Evolutionary conservation across 1,140 invertebrate species (phyloP).

Genomic region (Cephus cinctus): DNA sequence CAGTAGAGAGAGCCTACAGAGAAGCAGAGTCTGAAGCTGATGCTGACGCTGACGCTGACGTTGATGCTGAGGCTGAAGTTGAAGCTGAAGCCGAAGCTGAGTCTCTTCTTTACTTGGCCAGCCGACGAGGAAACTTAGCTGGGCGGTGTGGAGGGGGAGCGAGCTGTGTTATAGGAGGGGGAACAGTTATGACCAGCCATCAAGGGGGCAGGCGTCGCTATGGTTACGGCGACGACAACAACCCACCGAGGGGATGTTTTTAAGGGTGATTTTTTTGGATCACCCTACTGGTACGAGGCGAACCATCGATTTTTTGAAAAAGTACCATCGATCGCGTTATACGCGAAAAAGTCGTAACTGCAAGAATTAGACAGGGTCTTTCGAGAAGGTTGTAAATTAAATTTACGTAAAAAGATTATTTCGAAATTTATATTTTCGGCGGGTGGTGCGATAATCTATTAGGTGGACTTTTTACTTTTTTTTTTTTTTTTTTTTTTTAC

Average conservation of each 20-base stretch:
- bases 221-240: conserved; percentile 54
- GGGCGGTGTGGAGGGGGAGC: conserved; percentile 15
- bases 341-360: background rate
- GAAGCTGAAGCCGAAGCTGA: conserved; percentile 20
- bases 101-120: conserved; percentile 47
- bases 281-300: too few species aligned
- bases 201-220: conserved; percentile 46
- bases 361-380: too few species aligned
- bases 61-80: too few species aligned
- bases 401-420: too few species aligned
- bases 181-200: conserved; percentile 45
- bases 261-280: too few species aligned
- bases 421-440: too few species aligned
- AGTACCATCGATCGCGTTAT: conserved; percentile 8
- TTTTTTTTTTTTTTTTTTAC: too few species aligned
- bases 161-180: conserved; percentile 6
- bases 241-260: conserved; percentile 46
- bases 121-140: conserved; percentile 39
- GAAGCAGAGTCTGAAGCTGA: too few species aligned
- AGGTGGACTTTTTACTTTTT: too few species aligned
- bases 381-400: too few species aligned
- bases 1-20: conserved; percentile 2
- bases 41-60: conserved; percentile 19
- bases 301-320: conserved; percentile 9
- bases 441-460: too few species aligned